phyloP scores from a whole-genome alignment of 2,888 invertebrate species.

The Thymelicus lineola region DNA sequence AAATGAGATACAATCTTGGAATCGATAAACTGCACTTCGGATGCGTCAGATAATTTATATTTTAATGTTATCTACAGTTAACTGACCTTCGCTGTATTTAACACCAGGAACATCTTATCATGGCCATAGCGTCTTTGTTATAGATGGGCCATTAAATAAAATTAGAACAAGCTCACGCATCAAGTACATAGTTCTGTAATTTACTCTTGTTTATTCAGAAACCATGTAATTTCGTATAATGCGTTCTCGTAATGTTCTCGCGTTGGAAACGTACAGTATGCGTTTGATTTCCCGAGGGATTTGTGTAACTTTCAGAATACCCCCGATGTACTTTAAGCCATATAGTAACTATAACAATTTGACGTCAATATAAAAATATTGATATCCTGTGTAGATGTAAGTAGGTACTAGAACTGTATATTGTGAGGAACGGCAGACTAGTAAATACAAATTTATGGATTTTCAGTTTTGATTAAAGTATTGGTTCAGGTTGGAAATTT shows the following conservation, averaged over 20 bases:
- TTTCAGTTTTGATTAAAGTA: too few relatives aligned
- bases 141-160: background rate
- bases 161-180: background rate
- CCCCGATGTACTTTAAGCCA: conserved; percentile 4
- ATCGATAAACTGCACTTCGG: too few relatives aligned
- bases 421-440: too few relatives aligned
- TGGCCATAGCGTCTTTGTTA: background rate
- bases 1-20: too few relatives aligned
- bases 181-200: background rate
- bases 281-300: conserved; percentile 13
- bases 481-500: too few relatives aligned
- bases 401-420: background rate
- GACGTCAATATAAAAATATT: background rate
- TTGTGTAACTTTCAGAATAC: background rate
- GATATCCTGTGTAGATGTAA: background rate
- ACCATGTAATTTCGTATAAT: background rate
- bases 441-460: too few relatives aligned
- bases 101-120: background rate
- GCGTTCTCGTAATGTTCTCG: conserved; percentile 5
- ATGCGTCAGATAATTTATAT: too few relatives aligned
- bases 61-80: too few relatives aligned
- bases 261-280: conserved; percentile 5
- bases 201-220: background rate
- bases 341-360: background rate
- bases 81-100: background rate